phyloP scores from a whole-genome alignment of 2,888 invertebrate genomes.

The Acanthopleura granulata region DNA sequence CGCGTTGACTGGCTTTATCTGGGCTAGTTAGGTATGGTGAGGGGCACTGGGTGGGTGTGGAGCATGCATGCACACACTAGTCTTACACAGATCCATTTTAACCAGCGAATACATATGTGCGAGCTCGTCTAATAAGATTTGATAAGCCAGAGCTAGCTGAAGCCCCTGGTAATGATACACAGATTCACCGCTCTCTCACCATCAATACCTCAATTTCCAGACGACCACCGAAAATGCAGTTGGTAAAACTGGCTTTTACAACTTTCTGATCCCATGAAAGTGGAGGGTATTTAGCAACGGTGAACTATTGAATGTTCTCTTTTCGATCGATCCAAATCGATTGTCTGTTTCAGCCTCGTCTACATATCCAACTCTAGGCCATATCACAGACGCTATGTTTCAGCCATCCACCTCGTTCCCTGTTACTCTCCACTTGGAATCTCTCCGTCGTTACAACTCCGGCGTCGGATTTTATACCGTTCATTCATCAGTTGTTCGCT shows the following conservation, averaged over 20 bases:
- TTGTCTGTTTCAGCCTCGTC: slow-evolving; percentile 13
- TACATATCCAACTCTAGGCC: slow-evolving; percentile 2
- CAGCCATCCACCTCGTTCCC: neutral
- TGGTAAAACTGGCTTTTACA: neutral
- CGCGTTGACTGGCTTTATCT: too few species aligned
- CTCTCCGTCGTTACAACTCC: neutral
- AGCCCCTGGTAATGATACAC: slow-evolving; percentile 1
- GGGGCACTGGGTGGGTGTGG: too few species aligned
- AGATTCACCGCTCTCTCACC: neutral
- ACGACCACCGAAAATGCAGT: neutral
- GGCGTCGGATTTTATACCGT: too few species aligned
- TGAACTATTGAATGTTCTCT: slow-evolving; percentile 19
- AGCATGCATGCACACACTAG: too few species aligned
- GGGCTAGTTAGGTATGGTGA: too few species aligned
- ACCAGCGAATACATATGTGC: neutral
- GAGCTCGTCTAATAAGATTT: neutral
- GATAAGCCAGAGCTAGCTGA: slow-evolving; percentile 1
- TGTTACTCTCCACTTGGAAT: neutral
- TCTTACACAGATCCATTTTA: too few species aligned
- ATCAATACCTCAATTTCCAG: neutral
- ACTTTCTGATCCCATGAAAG: slow-evolving; percentile 2
- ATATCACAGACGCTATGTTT: neutral
- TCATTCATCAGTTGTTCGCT: neutral
- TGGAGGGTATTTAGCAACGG: slow-evolving; percentile 15
- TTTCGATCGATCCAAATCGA: slow-evolving; percentile 16